Base-by-base conservation (phyloP, 2,888 invertebrate species). In the Nymphalis polychloros region DNA sequence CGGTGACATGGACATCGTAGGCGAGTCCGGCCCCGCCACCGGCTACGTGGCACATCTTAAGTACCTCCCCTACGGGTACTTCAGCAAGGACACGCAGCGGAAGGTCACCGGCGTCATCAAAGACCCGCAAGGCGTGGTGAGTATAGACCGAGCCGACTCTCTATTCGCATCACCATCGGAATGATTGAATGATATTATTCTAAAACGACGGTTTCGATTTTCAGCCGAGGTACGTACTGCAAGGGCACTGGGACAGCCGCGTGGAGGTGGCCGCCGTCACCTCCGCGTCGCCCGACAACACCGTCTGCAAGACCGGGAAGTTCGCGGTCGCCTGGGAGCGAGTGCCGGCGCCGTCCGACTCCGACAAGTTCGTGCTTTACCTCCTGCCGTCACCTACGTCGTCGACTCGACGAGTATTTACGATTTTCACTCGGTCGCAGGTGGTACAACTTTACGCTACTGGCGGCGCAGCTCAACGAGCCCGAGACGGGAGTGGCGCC, bases 11-110 rank as follows among this genome's bases (percentile, higher is more conserved):
- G 98, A 99, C 88, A 99, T 99, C 74, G 94, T 95, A 70, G 96
- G 96, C 71, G 94, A 94, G 77, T 85, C 88, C 63, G 99, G 99
- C 85, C 96, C 97, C 73, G 96, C 95, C 57, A 95, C 96, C 64
- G 98, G 98, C 63, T 97, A 98, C 84, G 97, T 97, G 87, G 99
- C 99, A 88, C 97, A 98, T 85, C 94, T 99, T 77, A 99, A 99
- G 91, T 99, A 98, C 93, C 96, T 97, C 83, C 98, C 99, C 27
- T 99, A 99, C 91, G 98, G 98, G 73, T 99, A 99, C 93, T 99
- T 99, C 93, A 97, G 98, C 74, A 95, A 98, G 81, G 99, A 99
- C 84, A 96, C 96, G 76, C 99, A 99, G 83, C 93, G 99, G 70
- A 96, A 97, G 87, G 98, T 98, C 69, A 96, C 96, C 77, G 97